Percentiles rank a stretch among this genome's conserved stretches.
Evolutionary conservation across 2,113 vertebrate genomes (phyloP).

Genomic region (Thamnophis sirtalis): DNA sequence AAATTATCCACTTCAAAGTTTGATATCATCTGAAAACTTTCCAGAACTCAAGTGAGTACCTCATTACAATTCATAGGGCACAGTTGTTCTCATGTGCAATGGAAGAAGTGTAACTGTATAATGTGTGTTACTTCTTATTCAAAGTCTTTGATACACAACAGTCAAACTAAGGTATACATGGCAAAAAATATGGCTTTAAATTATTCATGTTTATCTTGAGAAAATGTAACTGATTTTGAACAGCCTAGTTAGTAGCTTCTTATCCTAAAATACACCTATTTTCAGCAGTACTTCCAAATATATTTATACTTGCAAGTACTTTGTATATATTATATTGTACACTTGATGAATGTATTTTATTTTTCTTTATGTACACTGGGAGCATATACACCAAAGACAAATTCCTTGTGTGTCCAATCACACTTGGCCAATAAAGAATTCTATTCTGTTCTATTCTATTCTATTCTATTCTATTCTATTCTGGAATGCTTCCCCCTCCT

Average conservation of each 20-base stretch:
- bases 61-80: conserved; percentile 73
- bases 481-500: conserved; percentile 5
- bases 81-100: conserved; percentile 70
- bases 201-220: conserved; percentile 56
- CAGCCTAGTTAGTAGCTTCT: conserved; percentile 48
- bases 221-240: conserved; percentile 58
- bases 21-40: conserved; percentile 85
- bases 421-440: no score
- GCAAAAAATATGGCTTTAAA: conserved; percentile 61
- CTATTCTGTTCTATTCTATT: no score
- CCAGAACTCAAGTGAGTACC: conserved; percentile 87
- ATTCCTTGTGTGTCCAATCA: no score
- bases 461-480: no score
- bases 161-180: conserved; percentile 61
- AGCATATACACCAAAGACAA: no score
- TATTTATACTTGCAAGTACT: conserved; percentile 41
- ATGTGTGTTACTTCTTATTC: conserved; percentile 47
- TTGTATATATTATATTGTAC: conserved; percentile 27
- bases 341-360: background rate
- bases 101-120: conserved; percentile 62
- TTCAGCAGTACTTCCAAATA: conserved; percentile 49
- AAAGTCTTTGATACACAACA: conserved; percentile 59
- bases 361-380: no score
- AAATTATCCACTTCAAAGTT: conserved; percentile 82
- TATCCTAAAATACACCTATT: conserved; percentile 55